A percentile compares a stretch with the other conserved stretches of the same genome.
Evolutionary conservation across 2,113 vertebrate species (phyloP).

Genomic region (Gymnogyps californianus): DNA sequence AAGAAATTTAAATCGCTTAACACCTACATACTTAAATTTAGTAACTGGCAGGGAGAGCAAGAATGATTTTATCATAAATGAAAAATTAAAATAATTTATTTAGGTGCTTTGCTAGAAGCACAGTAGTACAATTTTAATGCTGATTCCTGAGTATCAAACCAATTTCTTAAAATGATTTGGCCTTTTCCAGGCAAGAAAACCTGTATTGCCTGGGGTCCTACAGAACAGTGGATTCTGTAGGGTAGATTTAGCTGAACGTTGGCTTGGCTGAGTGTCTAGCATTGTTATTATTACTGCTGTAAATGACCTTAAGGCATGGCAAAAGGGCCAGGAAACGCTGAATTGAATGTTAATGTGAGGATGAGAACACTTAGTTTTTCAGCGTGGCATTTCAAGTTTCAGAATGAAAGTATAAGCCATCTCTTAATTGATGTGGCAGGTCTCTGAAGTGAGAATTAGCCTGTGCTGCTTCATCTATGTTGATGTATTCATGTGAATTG

Average conservation of each 20-base stretch:
- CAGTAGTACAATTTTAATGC: not conserved
- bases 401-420: slow-evolving; percentile 34
- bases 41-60: not conserved
- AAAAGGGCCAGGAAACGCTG: not conserved
- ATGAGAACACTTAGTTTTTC: slow-evolving; percentile 21
- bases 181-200: not conserved
- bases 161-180: not conserved
- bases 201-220: not conserved
- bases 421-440: slow-evolving; percentile 32
- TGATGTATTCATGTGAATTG: not conserved
- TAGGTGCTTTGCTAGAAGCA: not conserved
- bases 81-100: not conserved
- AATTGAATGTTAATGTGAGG: not conserved
- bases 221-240: not conserved
- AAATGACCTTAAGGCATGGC: slow-evolving; percentile 35
- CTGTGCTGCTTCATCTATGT: not conserved
- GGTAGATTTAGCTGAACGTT: not conserved
- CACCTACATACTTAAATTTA: not conserved
- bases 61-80: not conserved
- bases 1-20: not conserved
- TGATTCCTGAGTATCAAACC: not conserved
- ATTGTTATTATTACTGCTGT: slow-evolving; percentile 6
- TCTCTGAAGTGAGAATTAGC: slow-evolving; percentile 42
- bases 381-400: not conserved
- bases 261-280: not conserved